phyloP scores from a whole-genome alignment of 2,113 vertebrate species.

The Macquaria australasica region DNA sequence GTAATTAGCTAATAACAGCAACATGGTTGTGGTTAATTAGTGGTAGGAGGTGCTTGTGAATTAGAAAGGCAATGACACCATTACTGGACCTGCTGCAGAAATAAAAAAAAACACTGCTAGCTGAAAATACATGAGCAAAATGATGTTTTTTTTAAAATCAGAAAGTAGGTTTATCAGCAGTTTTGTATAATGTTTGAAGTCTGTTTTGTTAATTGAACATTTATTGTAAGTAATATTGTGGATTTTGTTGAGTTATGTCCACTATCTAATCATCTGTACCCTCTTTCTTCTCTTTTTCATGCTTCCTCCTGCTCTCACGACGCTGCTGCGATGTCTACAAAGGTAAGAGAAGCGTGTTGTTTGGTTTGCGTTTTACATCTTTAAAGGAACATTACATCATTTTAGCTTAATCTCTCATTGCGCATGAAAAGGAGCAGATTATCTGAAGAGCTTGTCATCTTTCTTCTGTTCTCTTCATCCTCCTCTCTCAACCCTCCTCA shows the following conservation, averaged over 20 bases:
- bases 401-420: conserved; percentile 73
- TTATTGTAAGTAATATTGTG: conserved; percentile 22
- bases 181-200: conserved; percentile 1
- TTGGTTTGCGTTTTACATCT: conserved; percentile 37
- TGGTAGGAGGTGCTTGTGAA: conserved; percentile 74
- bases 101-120: neutral
- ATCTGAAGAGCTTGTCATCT: conserved; percentile 71
- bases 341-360: conserved; percentile 59
- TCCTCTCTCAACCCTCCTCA: conserved; percentile 62
- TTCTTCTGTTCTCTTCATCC: conserved; percentile 53
- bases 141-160: neutral
- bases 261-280: conserved; percentile 12
- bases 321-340: conserved; percentile 35
- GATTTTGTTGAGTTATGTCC: neutral
- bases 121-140: neutral
- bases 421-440: conserved; percentile 69
- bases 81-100: conserved; percentile 47
- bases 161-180: neutral
- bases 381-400: conserved; percentile 63
- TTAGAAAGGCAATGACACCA: conserved; percentile 61
- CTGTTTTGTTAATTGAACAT: conserved; percentile 9
- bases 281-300: conserved; percentile 1
- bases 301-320: conserved; percentile 43
- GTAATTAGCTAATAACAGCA: conserved; percentile 82
- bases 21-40: conserved; percentile 81